Percentiles rank a stretch among this genome's conserved stretches.
phyloP scores from a whole-genome alignment of 1,140 invertebrate species.

The Dinoponera quadriceps region DNA sequence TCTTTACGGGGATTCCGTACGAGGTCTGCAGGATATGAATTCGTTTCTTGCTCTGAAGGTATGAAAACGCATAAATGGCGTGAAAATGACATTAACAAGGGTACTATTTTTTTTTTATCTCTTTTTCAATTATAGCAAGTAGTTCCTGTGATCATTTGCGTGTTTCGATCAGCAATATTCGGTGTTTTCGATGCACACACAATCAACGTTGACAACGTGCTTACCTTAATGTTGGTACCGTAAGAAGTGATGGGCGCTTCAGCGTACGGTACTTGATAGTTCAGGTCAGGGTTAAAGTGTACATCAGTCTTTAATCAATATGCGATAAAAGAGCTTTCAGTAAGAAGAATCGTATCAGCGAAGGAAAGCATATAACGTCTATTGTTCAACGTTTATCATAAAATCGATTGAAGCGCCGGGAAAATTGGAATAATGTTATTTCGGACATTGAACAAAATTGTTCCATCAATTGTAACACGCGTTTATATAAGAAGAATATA shows the following conservation, averaged over 20 bases:
- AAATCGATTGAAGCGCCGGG: no score
- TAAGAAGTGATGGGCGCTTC: slow-evolving; percentile 43
- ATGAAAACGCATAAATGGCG: neutral
- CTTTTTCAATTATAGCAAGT: neutral
- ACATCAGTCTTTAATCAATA: slow-evolving; percentile 29
- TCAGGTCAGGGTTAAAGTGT: neutral
- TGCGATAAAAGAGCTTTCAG: neutral
- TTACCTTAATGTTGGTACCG: slow-evolving; percentile 47
- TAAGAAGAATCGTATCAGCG: no score
- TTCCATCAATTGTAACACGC: no score
- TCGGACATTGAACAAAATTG: no score
- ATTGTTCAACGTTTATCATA: neutral
- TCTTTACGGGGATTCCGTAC: slow-evolving; percentile 55
- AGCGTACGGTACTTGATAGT: neutral
- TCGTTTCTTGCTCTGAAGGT: slow-evolving; percentile 42
- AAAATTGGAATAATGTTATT: no score
- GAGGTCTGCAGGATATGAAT: slow-evolving; percentile 37
- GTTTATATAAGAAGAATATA: no score
- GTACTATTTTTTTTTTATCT: no score
- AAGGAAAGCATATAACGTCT: neutral
- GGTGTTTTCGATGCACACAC: neutral
- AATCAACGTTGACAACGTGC: neutral
- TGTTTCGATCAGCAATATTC: neutral
- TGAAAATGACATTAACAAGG: no score
- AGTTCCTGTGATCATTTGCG: neutral